A percentile compares a stretch with the other conserved stretches of the same genome.
Evolutionary conservation across 2,888 invertebrate species (phyloP).

Genomic region (Catocala fraxini): DNA sequence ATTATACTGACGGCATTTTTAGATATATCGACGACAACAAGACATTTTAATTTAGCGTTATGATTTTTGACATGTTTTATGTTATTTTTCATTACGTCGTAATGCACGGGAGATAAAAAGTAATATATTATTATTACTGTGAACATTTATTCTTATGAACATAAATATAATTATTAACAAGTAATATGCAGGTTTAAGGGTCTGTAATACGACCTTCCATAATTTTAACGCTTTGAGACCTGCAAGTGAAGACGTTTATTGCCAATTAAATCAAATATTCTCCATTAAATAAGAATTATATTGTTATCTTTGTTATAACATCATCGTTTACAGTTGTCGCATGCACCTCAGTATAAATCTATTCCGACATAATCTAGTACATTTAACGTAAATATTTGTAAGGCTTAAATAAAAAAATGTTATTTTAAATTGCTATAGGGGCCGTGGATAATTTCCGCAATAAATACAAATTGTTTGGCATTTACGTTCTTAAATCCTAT

Average conservation of each 20-base stretch:
- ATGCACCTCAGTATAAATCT: conserved; percentile 1
- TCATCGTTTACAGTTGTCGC: conserved; percentile 8
- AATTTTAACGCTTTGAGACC: conserved; percentile 17
- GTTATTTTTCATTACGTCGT: not conserved
- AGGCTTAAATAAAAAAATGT: conserved; percentile 45
- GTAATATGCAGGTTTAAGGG: conserved; percentile 7
- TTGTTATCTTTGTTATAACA: conserved; percentile 4
- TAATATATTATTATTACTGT: not conserved
- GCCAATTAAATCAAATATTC: conserved; percentile 35
- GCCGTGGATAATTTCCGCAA: conserved; percentile 56
- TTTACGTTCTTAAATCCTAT: conserved; percentile 62
- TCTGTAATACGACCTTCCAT: conserved; percentile 24
- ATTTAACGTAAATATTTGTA: conserved; percentile 49
- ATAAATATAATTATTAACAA: conserved; percentile 3
- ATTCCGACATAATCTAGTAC: conserved; percentile 35
- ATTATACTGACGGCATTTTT: too few relatives aligned
- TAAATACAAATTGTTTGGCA: conserved; percentile 65
- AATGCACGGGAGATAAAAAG: not conserved
- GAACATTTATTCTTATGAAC: not conserved
- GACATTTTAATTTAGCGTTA: too few relatives aligned
- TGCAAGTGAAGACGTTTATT: conserved; percentile 28
- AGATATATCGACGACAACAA: too few relatives aligned
- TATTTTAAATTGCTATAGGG: conserved; percentile 49
- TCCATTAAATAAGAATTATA: conserved; percentile 11
- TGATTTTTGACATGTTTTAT: too few relatives aligned